Conservation (phyloP, 2,888 invertebrate genomes). For the Stenichneumon culpator region DNA sequence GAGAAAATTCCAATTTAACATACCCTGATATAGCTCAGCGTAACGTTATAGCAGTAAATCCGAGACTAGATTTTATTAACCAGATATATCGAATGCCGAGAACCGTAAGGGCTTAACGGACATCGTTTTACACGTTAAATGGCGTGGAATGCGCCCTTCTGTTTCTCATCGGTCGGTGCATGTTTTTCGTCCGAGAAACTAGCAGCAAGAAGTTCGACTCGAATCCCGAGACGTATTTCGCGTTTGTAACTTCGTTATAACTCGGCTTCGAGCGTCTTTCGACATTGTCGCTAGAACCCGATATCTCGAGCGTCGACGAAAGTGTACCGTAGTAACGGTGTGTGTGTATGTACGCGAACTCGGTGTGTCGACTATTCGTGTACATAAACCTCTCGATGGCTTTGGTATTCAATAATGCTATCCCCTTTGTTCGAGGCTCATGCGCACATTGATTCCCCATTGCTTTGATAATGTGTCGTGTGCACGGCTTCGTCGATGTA, state of each 20-base stretch:
- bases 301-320: constrained; percentile 11
- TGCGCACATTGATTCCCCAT: constrained; percentile 64
- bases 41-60: no score
- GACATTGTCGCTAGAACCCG: background rate
- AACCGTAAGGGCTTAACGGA: no score
- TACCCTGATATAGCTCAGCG: no score
- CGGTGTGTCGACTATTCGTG: background rate
- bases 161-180: no score
- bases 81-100: no score
- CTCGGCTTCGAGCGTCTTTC: background rate
- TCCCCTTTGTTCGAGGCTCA: constrained; percentile 61
- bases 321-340: constrained; percentile 25
- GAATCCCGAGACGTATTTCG: background rate
- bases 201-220: background rate
- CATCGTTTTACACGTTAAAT: no score
- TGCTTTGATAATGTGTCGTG: constrained; percentile 42
- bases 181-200: no score
- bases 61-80: no score
- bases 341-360: background rate
- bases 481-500: constrained; percentile 32
- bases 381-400: constrained; percentile 37
- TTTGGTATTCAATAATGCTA: constrained; percentile 61
- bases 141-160: no score
- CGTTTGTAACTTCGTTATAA: background rate
- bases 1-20: no score